Evolutionary conservation across 2,888 invertebrate species (phyloP).

Genomic region (Lapara coniferarum): DNA sequence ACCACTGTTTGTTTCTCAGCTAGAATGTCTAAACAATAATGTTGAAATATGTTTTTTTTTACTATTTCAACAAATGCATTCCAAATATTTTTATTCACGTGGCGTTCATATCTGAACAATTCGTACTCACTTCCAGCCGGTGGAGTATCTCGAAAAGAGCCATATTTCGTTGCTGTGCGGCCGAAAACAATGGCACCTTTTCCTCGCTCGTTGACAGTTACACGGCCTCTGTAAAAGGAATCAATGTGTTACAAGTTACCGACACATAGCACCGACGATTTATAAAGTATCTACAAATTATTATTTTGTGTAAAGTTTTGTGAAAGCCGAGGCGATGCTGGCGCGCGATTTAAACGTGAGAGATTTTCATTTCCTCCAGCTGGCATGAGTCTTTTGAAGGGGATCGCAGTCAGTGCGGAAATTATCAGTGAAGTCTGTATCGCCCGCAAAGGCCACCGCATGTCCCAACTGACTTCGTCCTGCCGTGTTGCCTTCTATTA

Average conservation of each 20-base stretch:
- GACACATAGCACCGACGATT: constrained; percentile 15
- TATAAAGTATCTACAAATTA: constrained; percentile 13
- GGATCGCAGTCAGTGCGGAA: constrained; percentile 62
- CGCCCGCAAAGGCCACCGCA: constrained; percentile 49
- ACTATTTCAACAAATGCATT: constrained; percentile 11
- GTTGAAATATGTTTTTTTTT: neutral
- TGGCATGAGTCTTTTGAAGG: constrained; percentile 60
- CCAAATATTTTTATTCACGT: neutral
- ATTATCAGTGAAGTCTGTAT: constrained; percentile 70
- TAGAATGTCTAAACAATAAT: neutral
- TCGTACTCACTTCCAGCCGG: constrained; percentile 92
- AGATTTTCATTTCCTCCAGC: constrained; percentile 68
- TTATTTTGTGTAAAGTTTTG: constrained; percentile 22
- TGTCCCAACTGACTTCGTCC: constrained; percentile 33
- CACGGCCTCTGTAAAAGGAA: constrained; percentile 91
- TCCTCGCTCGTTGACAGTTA: constrained; percentile 94
- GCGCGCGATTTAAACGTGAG: constrained; percentile 67
- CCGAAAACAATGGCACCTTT: constrained; percentile 95
- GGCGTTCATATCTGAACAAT: constrained; percentile 38
- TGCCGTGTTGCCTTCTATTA: neutral
- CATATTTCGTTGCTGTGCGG: constrained; percentile 97
- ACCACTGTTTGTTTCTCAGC: constrained; percentile 38
- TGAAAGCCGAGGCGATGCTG: constrained; percentile 54
- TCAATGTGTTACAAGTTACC: constrained; percentile 22
- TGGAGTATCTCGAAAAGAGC: constrained; percentile 98